These are phyloP conservation scores for Scaptomyza hsui DNA, from an alignment of 1,140 invertebrate species.

Conservation along the genomic window DNA sequence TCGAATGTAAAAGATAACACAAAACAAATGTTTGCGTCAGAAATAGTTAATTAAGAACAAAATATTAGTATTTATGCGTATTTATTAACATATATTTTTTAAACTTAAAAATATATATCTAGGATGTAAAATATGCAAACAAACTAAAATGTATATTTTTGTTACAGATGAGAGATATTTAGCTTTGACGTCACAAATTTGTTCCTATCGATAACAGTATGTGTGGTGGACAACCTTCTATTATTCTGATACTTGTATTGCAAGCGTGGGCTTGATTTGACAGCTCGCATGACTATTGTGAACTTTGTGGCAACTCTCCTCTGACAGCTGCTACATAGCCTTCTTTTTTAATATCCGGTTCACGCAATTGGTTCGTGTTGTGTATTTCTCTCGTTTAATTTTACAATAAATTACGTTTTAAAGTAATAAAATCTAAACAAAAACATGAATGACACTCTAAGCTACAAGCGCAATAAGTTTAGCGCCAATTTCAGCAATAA, in stretches of 20 bases:
- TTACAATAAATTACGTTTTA: conserved; percentile 41
- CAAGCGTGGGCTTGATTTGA: conserved; percentile 19
- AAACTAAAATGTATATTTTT: too few relatives aligned
- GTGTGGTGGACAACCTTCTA: neutral
- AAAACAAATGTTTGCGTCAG: too few relatives aligned
- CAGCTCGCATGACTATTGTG: conserved; percentile 29
- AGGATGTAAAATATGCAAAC: too few relatives aligned
- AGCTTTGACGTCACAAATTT: neutral
- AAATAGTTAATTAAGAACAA: too few relatives aligned
- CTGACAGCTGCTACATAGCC: conserved; percentile 52
- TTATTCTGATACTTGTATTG: conserved; percentile 2
- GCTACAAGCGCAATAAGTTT: neutral
- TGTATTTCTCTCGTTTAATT: conserved; percentile 35
- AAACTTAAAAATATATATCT: too few relatives aligned
- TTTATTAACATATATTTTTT: too few relatives aligned
- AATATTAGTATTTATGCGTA: too few relatives aligned
- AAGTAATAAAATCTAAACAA: conserved; percentile 38
- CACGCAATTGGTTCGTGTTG: conserved; percentile 71
- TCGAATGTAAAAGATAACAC: conserved; percentile 10
- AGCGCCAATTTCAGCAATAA: neutral
- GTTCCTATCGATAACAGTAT: neutral
- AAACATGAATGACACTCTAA: conserved; percentile 22
- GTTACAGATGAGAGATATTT: too few relatives aligned
- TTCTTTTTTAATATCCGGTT: conserved; percentile 78
- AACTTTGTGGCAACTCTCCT: conserved; percentile 16